phyloP scores from a whole-genome alignment of 2,113 vertebrate genomes.

The Haemorhous mexicanus region DNA sequence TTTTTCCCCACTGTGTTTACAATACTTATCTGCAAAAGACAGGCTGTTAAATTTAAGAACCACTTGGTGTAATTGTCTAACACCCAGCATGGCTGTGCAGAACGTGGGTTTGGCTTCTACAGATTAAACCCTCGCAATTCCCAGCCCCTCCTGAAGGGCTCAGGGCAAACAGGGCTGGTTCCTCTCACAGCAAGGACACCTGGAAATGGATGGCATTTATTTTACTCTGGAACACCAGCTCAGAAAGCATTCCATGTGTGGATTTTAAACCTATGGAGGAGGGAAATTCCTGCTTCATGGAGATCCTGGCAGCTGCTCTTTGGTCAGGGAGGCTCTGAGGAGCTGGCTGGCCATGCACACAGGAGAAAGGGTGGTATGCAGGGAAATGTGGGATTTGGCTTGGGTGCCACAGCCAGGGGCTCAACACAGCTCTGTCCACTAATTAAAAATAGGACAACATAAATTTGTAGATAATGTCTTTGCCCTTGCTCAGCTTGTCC shows the following conservation, averaged over 20 bases:
- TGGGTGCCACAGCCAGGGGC: too few species aligned
- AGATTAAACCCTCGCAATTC: constrained; percentile 21
- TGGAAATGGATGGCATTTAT: neutral
- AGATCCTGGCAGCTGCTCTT: neutral
- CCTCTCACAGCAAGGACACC: neutral
- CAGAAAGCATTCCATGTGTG: neutral
- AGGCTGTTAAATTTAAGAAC: constrained; percentile 32
- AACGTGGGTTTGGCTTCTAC: neutral
- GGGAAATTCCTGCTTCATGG: neutral
- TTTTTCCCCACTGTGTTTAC: neutral
- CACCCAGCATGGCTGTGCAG: neutral
- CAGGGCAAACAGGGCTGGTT: neutral
- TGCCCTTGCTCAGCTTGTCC: neutral
- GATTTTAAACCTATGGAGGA: neutral
- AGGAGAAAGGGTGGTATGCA: neutral
- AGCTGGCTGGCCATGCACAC: neutral
- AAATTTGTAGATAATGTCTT: neutral
- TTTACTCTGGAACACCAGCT: neutral
- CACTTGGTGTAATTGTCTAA: neutral
- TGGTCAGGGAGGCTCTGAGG: neutral
- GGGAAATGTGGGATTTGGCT: neutral
- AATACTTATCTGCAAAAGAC: constrained; percentile 45
- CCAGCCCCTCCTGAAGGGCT: neutral
- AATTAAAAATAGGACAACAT: neutral
- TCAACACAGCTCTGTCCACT: neutral